A percentile compares a stretch with the other conserved stretches of the same genome.
phyloP scores from a whole-genome alignment of 2,797 vertebrate genomes.

The Anguilla marmorata region DNA sequence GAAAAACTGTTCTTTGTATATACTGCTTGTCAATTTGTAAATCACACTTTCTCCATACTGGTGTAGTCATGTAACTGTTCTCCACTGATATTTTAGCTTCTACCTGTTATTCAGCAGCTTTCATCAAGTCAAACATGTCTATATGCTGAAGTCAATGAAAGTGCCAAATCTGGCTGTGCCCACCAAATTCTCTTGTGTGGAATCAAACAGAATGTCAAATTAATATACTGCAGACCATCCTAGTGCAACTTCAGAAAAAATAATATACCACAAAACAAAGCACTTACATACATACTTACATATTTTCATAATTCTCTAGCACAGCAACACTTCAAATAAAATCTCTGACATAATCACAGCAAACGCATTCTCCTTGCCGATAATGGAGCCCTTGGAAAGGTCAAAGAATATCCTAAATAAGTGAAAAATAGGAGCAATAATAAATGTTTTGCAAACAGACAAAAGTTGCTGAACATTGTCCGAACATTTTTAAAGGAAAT shows the following conservation, averaged over 20 bases:
- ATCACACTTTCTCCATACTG: background rate
- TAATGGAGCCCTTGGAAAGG: background rate
- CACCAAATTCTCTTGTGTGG: conserved; percentile 51
- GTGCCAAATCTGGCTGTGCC: conserved; percentile 33
- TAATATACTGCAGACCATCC: background rate
- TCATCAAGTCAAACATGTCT: conserved; percentile 46
- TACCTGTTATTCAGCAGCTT: conserved; percentile 57
- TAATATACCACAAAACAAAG: background rate
- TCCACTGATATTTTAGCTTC: background rate
- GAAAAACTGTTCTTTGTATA: background rate
- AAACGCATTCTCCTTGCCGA: background rate
- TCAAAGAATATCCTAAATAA: background rate
- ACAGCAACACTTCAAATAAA: background rate
- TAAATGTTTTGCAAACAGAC: background rate
- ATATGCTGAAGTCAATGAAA: conserved; percentile 50
- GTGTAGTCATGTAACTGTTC: background rate
- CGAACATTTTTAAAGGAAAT: background rate
- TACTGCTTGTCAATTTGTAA: background rate
- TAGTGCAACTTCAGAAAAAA: background rate
- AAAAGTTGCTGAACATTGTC: background rate
- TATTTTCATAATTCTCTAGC: background rate
- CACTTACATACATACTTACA: background rate
- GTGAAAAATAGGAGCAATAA: background rate
- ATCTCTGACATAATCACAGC: background rate
- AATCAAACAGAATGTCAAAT: conserved; percentile 7